Evolutionary conservation across 1,140 invertebrate genomes (phyloP), one percentile per base, ranked within the genome.

Genomic region (Plodia interpunctella): DNA sequence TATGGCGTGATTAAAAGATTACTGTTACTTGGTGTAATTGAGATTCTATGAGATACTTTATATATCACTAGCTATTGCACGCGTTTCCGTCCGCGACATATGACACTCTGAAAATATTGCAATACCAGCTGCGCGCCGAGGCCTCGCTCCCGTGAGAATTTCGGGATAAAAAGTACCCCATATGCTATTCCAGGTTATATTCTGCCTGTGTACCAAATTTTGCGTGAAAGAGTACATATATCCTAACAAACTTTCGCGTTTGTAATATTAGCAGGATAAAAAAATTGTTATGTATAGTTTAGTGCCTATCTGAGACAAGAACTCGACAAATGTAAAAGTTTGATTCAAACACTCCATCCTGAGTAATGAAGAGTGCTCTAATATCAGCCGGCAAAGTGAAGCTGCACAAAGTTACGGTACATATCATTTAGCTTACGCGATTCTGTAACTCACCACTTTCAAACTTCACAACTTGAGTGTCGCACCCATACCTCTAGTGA

Each of bases 351-450:
- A 44, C 38, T 44, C 38, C 15, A 44, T 44, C 38, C n/a, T 44
- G 2, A 3, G 13, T 44, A 44, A 44, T 44, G 38, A 44, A 44
- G 38, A 44, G 38, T 44, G 38, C 38, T 44, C 38, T 10, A 10
- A 44, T 17, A 44, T 44, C 38, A 4, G 38, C 15, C 38, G 32
- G 49, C 49, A 17, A 20, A 51, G 49, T 13, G n/a, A 15, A 51
- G 49, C 10, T 0, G 49, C 49, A 51, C 11, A 19, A 51, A 51
- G 49, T 51, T 51, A 20, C 49, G 49, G 49, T 51, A 51, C 49
- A 51, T 51, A 51, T 51, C 49, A 51, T 19, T 51, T 51, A 51
- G 20, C 49, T 51, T 51, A 21, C 38, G 38, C 0, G 38, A 44
- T 44, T 44, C 38, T 15, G 38, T 44, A 44, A 44, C 38, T 44